Percentiles rank a stretch among this genome's conserved stretches.
Conservation (phyloP, 2,888 invertebrate genomes). For the Cremastobaeus sp. region DNA sequence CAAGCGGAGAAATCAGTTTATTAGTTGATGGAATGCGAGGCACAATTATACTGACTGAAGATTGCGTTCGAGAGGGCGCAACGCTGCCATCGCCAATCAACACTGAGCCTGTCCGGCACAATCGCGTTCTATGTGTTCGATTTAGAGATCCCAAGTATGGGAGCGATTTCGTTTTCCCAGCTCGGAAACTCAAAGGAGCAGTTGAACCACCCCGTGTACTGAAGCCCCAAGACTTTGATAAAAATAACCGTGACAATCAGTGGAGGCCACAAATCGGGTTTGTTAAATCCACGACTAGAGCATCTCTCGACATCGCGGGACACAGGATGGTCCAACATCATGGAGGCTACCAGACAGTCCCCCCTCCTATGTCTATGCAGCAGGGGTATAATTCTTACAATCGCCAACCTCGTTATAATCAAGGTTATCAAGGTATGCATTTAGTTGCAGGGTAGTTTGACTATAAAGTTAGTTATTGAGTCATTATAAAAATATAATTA, state of each 20-base stretch:
- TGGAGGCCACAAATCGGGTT: constrained; percentile 90
- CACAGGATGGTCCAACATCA: constrained; percentile 85
- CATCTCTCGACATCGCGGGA: constrained; percentile 84
- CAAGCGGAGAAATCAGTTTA: constrained; percentile 81
- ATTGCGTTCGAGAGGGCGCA: constrained; percentile 84
- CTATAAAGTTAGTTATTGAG: too few relatives aligned
- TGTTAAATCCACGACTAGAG: constrained; percentile 83
- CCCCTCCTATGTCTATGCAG: constrained; percentile 67
- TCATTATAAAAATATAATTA: too few relatives aligned
- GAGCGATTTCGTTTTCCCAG: constrained; percentile 87
- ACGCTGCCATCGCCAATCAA: constrained; percentile 85
- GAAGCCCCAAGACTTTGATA: constrained; percentile 87
- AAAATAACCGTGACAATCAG: constrained; percentile 80
- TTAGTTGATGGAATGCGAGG: constrained; percentile 91
- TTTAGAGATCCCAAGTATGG: constrained; percentile 90
- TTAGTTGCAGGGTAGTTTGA: too few relatives aligned
- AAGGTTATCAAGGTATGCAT: constrained; percentile 18
- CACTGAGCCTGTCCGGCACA: constrained; percentile 82
- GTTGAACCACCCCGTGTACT: constrained; percentile 87
- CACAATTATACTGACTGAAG: constrained; percentile 85
- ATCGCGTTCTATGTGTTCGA: constrained; percentile 78
- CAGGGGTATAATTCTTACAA: constrained; percentile 18
- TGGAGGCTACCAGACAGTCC: constrained; percentile 68
- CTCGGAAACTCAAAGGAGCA: constrained; percentile 83
- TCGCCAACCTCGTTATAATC: constrained; percentile 13